Evolutionary conservation across 2,888 invertebrate genomes (phyloP).

Genomic region (Xanthorhoe designata): DNA sequence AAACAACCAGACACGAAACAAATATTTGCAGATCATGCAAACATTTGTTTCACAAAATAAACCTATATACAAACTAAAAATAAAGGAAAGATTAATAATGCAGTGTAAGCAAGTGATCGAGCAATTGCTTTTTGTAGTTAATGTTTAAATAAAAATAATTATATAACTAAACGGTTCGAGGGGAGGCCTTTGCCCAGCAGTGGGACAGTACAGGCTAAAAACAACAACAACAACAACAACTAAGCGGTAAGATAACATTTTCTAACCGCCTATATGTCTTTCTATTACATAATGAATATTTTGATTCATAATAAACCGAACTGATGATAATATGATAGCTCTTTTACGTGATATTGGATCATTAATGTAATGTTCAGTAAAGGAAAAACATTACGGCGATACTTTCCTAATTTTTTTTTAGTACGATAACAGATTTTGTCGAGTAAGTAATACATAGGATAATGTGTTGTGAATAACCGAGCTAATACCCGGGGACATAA

Average conservation of each 20-base stretch:
- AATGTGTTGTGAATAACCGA: slow-evolving; percentile 54
- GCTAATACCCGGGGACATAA: slow-evolving; percentile 70
- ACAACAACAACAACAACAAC: too few relatives aligned
- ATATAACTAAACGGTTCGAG: too few relatives aligned
- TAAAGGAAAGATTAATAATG: too few relatives aligned
- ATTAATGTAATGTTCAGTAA: slow-evolving; percentile 41
- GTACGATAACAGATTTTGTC: slow-evolving; percentile 36
- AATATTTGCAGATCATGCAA: too few relatives aligned
- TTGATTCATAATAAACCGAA: slow-evolving; percentile 23
- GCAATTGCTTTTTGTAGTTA: too few relatives aligned
- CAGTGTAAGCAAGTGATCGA: too few relatives aligned
- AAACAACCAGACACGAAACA: too few relatives aligned
- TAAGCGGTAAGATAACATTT: not conserved
- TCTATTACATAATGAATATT: not conserved
- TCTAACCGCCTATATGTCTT: not conserved
- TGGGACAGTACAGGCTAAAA: too few relatives aligned
- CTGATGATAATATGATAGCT: slow-evolving; percentile 39
- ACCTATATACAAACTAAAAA: too few relatives aligned
- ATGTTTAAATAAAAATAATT: too few relatives aligned
- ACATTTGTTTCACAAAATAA: too few relatives aligned
- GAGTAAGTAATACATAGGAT: slow-evolving; percentile 48
- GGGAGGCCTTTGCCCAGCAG: too few relatives aligned
- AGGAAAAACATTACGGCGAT: slow-evolving; percentile 38
- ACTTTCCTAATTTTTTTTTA: slow-evolving; percentile 33
- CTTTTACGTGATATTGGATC: slow-evolving; percentile 45